phyloP scores from a whole-genome alignment of 2,888 invertebrate genomes.

The Charanyca ferruginea region DNA sequence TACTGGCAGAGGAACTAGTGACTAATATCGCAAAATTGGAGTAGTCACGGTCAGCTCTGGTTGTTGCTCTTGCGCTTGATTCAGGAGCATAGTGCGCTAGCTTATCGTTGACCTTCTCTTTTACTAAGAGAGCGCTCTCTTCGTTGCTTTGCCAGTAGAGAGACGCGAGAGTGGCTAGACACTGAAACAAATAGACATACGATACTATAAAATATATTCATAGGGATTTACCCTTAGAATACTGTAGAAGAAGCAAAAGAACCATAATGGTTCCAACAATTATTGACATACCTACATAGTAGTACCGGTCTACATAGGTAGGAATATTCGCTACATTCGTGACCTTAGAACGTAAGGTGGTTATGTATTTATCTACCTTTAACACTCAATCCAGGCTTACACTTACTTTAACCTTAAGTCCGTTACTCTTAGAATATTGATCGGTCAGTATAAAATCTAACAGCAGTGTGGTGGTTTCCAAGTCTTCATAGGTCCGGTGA shows the following conservation, averaged over 20 bases:
- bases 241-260: no score
- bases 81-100: conserved; percentile 6
- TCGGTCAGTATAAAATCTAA: conserved; percentile 93
- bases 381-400: not conserved
- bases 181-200: conserved; percentile 68
- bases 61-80: conserved; percentile 12
- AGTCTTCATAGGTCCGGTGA: conserved; percentile 77
- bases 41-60: conserved; percentile 11
- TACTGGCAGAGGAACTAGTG: conserved; percentile 23
- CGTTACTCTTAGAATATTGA: conserved; percentile 94
- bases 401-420: conserved; percentile 94
- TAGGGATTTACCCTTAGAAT: no score
- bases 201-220: no score
- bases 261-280: no score
- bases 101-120: conserved; percentile 8
- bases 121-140: conserved; percentile 66
- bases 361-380: no score
- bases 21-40: conserved; percentile 38
- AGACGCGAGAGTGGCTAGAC: conserved; percentile 73
- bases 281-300: no score
- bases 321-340: no score
- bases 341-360: no score
- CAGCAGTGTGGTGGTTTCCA: conserved; percentile 93
- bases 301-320: no score
- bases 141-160: conserved; percentile 78